Base-by-base conservation (phyloP, 2,888 invertebrate genomes). In the Leucophora obtusa region DNA sequence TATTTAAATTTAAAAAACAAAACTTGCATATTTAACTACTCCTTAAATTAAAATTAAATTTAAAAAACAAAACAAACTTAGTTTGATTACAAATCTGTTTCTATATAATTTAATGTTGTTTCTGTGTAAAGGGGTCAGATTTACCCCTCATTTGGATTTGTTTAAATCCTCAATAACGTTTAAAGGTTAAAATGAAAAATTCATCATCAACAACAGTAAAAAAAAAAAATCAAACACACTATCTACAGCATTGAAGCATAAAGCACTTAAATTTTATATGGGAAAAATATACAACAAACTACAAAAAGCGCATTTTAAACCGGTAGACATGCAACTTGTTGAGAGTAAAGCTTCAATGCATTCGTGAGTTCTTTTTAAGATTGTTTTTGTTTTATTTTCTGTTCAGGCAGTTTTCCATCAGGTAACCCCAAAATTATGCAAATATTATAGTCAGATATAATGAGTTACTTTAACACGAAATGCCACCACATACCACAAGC, bases 241-340 rank as follows among this genome's bases (percentile, higher is more conserved):
- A 58, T 33, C 65, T 63, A 51, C 51, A 50, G 66, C 65, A 72
- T 24, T 76, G 15, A 54, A 59, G 59, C 69, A 68, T 73, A 54
- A 53, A 63, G 28, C 53, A 60, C 60, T 69, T n/a, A 47, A 28
- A 65, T 60, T 66, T 71, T 60, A 53, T 17, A n/a, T 72, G 43
- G 60, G 54, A 53, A 66, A 6, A 50, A 68, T 17, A 59, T 33
- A 54, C 56, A 72, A 62, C 47, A n/a, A 71, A 60, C 6, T n/a
- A 71, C 15, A 43, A 58, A 58, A 76, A 72, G 56, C 62, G 11
- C 62, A 60, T 50, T 73, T 77, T 43, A 70, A 78, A 81, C 73
- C 70, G 73, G 78, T 77, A 73, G 81, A 77, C 73, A 73, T 81
- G 77, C 70, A 73, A 65, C 54, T 59, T 65, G 51, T 47, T 43